Evolutionary conservation across 2,888 invertebrate species (phyloP), one percentile per base, ranked within the genome.

Genomic region (Geotrupes spiniger): DNA sequence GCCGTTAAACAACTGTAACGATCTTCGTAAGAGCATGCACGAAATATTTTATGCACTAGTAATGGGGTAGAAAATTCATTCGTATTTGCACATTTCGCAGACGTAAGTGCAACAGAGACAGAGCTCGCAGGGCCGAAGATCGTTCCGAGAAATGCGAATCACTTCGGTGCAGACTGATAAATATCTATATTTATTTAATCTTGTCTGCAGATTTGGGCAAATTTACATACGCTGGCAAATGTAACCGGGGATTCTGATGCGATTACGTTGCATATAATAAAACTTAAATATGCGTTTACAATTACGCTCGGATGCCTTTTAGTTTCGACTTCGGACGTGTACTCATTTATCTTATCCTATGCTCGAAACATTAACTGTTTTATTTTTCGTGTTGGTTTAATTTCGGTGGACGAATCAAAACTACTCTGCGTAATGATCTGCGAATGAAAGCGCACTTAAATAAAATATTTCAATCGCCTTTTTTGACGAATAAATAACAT

Each of bases 181-280:
- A 33, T 33, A 33, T 33, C 33, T 33, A 33, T 33, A 33, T 33
- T 33, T 33, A 33, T 33, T 33, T 33, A 33, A 33, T 33, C 33
- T 33, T 33, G 14, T 33, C 33, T 33, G 33, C 33, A 33, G 33
- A 33, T 33, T 33, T 15, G 3, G 33, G n/a, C 14, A 10, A 33
- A 33, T 33, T 33, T 33, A 33, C 33, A 33, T 33, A 10, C 33
- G 33, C 33, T 15, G 33, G 14, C 9, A 8, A 33, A 15, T 33
- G 33, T 33, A 33, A 33, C 33, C 33, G 9, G 6, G 33, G 9
- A 12, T 33, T 33, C 33, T 33, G 33, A 33, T 33, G 11, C 33
- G 33, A 33, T 33, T 33, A 33, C 4, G 3, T 15, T 33, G 11
- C 12, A 33, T 12, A 33, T 33, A 33, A 33, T 33, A 33, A 33